Evolutionary conservation across 2,888 invertebrate species (phyloP).

Genomic region (Drosophila diplacantha): DNA sequence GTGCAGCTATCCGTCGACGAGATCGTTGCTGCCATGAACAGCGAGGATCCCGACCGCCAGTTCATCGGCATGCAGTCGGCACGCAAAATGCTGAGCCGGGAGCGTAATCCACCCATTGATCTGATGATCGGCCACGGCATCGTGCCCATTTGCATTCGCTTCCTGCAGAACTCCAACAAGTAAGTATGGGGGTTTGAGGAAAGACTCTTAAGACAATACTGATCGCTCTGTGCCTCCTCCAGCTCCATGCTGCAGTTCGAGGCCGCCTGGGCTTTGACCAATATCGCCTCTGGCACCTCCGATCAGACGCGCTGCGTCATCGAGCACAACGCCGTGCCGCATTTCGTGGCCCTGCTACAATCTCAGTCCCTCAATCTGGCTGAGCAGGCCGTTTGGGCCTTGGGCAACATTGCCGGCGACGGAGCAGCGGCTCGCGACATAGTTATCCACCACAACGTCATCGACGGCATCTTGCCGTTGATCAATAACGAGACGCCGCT

Average conservation of each 20-base stretch:
- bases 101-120: constrained; percentile 94
- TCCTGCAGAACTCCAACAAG: constrained; percentile 85
- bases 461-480: constrained; percentile 84
- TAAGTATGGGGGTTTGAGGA: constrained; percentile 76
- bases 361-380: constrained; percentile 85
- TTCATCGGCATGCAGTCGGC: constrained; percentile 88
- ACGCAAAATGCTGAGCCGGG: constrained; percentile 91
- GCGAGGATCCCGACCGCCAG: constrained; percentile 81
- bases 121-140: constrained; percentile 89
- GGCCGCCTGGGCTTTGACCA: constrained; percentile 98
- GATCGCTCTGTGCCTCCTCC: constrained; percentile 18
- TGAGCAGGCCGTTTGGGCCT: constrained; percentile 97
- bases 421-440: constrained; percentile 88
- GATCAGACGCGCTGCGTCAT: constrained; percentile 94
- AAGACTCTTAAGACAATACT: not conserved
- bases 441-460: constrained; percentile 85
- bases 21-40: constrained; percentile 85
- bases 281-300: constrained; percentile 96
- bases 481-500: constrained; percentile 82
- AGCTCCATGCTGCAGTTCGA: constrained; percentile 92
- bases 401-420: constrained; percentile 98
- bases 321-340: constrained; percentile 89
- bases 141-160: constrained; percentile 88
- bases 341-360: constrained; percentile 85
- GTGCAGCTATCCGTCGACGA: constrained; percentile 83